phyloP scores from a whole-genome alignment of 2,113 vertebrate species.

The Bolborhynchus lineola region DNA sequence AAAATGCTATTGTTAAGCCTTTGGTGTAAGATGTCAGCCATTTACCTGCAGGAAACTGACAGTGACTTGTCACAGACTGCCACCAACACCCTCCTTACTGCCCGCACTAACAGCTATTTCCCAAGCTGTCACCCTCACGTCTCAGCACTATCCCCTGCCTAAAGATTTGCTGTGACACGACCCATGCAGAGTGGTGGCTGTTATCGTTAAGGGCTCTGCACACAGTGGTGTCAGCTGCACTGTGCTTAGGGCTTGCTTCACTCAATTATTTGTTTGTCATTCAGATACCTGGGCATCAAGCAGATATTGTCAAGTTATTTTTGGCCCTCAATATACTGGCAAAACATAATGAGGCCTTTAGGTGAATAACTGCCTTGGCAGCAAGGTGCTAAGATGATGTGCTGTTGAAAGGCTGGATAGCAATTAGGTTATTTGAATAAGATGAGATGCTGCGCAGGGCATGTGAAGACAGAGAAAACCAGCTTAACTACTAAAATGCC shows the following conservation, averaged over 20 bases:
- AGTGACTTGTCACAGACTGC: conserved; percentile 19
- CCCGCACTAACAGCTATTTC: conserved; percentile 50
- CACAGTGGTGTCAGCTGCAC: conserved; percentile 56
- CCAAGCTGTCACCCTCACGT: conserved; percentile 43
- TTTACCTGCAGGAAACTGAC: conserved; percentile 53
- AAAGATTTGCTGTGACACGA: conserved; percentile 74
- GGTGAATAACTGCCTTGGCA: conserved; percentile 75
- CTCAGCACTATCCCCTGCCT: conserved; percentile 55
- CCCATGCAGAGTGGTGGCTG: conserved; percentile 60
- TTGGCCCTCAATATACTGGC: conserved; percentile 28
- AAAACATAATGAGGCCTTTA: conserved; percentile 75
- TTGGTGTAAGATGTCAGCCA: background rate
- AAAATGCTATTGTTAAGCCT: background rate
- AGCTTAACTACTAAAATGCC: conserved; percentile 50
- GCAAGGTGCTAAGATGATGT: conserved; percentile 52
- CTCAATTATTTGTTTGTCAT: conserved; percentile 85
- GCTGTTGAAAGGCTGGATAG: conserved; percentile 51
- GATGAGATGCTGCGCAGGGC: conserved; percentile 53
- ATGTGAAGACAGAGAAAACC: conserved; percentile 54
- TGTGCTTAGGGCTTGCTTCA: conserved; percentile 73
- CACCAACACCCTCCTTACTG: background rate
- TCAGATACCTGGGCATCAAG: conserved; percentile 65
- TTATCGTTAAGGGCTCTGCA: conserved; percentile 56
- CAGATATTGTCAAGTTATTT: conserved; percentile 77
- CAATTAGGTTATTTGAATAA: conserved; percentile 64